phyloP scores from a whole-genome alignment of 2,888 invertebrate genomes.

The Oscheius sp. region DNA sequence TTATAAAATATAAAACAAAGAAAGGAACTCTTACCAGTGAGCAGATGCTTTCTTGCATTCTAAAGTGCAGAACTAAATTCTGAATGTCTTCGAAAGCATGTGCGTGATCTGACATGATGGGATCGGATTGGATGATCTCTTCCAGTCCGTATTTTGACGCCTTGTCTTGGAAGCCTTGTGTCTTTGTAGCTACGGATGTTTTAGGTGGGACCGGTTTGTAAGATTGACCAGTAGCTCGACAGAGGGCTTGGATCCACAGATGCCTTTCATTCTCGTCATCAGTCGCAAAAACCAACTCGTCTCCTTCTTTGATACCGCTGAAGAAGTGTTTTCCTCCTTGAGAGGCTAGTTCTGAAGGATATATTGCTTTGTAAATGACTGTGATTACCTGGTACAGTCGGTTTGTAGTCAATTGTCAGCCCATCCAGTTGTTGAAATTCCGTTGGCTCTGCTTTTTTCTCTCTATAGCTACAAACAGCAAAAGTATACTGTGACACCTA shows the following conservation, averaged over 20 bases:
- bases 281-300: constrained; percentile 93
- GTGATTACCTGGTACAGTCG: constrained; percentile 74
- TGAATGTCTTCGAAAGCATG: constrained; percentile 90
- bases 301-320: constrained; percentile 93
- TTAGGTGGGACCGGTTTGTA: constrained; percentile 95
- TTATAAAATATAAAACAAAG: background rate
- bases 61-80: constrained; percentile 90
- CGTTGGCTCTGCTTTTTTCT: constrained; percentile 98
- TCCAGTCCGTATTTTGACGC: constrained; percentile 99
- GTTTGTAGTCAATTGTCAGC: constrained; percentile 97
- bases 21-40: constrained; percentile 82
- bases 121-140: constrained; percentile 95
- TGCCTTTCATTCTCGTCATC: constrained; percentile 98
- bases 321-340: constrained; percentile 95
- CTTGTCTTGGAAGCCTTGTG: constrained; percentile 79
- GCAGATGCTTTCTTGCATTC: constrained; percentile 96
- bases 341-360: constrained; percentile 79
- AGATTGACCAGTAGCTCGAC: constrained; percentile 98
- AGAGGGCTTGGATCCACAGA: constrained; percentile 98
- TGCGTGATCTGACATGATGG: constrained; percentile 95
- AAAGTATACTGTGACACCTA: constrained; percentile 94
- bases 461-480: constrained; percentile 98
- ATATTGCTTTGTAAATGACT: background rate
- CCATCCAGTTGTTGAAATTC: constrained; percentile 99
- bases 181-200: constrained; percentile 69